A percentile compares a stretch with the other conserved stretches of the same genome.
phyloP scores from a whole-genome alignment of 92 coral and sea anemone genomes.

The Pocillopora grandis region DNA sequence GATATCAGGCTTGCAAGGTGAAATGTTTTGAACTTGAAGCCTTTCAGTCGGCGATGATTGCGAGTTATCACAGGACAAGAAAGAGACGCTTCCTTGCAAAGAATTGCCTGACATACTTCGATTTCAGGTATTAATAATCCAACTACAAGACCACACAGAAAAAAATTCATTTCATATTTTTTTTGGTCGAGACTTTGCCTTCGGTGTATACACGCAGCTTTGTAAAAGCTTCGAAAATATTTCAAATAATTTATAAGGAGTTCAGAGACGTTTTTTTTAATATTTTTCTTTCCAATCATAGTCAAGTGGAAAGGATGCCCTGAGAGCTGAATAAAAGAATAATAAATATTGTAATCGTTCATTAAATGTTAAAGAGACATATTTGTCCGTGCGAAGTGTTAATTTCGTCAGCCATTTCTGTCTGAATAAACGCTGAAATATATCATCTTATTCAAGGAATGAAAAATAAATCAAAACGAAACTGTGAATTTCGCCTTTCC shows the following conservation, averaged over 20 bases:
- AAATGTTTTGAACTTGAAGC: conserved; percentile 5
- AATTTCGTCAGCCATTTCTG: no score
- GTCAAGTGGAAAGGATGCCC: no score
- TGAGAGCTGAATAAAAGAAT: no score
- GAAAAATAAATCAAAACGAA: no score
- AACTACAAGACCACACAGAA: background rate
- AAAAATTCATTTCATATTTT: background rate
- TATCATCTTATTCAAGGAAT: no score
- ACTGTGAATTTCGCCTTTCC: no score
- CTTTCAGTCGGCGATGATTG: conserved; percentile 8
- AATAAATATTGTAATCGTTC: no score
- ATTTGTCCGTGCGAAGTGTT: no score
- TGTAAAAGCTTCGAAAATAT: background rate
- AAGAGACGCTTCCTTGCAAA: background rate
- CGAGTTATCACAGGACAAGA: conserved; percentile 11
- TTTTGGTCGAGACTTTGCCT: background rate
- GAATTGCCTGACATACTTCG: background rate
- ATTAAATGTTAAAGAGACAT: no score
- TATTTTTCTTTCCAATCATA: no score
- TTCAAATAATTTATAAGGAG: background rate
- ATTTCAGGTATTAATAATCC: background rate
- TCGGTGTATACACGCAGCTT: background rate
- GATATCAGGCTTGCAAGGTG: conserved; percentile 1
- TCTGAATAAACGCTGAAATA: no score
- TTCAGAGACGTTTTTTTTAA: background rate